Base-by-base conservation (phyloP, 2,113 vertebrate species). In the Lagopus leucura region DNA sequence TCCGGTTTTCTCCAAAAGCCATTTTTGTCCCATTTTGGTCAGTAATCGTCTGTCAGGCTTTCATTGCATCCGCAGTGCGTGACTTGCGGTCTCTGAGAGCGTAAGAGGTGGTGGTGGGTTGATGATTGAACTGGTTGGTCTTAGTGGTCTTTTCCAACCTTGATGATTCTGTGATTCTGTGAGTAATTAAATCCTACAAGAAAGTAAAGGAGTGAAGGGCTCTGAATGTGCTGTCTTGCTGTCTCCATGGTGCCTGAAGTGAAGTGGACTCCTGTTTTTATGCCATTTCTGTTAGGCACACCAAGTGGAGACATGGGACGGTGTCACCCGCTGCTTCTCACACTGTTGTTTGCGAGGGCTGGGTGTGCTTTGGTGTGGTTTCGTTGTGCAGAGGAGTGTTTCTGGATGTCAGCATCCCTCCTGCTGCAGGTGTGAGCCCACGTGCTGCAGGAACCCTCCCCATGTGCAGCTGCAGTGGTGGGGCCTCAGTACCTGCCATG, bases 241-340 rank as follows among this genome's bases (percentile, higher is more conserved):
- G 61, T 25, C 61, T 88, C n/a, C 73, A 38, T 61, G n/a, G 7
- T 0, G 0, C 42, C 72, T 67, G 50, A 86, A 86, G 55, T 42
- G 3, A 67, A 20, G 61, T 75, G 73, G 45, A 80, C 70, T 91
- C 42, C 75, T 80, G 71, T 5, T 66, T 83, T 77, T 47, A 54
- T 15, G 63, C 6, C 3, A 1, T 50, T 91, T 70, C 50, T 47
- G 15, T 42, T 7, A 60, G 55, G 66, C 0, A 0, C 10, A 82
- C 17, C 4, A 11, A 40, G 30, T 5, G 45, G 10, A 27, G n/a
- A 9, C 45, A 6, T 9, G 28, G 66, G 27, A 63, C 8, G 5
- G 54, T 48, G 55, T 28, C 16, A 14, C 42, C 0, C 0, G 0
- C 55, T 60, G 42, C 32, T 71, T 64, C 43, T 1, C 15, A 1